Conservation (phyloP, 1,140 invertebrate genomes). For the Ylistrum balloti region DNA sequence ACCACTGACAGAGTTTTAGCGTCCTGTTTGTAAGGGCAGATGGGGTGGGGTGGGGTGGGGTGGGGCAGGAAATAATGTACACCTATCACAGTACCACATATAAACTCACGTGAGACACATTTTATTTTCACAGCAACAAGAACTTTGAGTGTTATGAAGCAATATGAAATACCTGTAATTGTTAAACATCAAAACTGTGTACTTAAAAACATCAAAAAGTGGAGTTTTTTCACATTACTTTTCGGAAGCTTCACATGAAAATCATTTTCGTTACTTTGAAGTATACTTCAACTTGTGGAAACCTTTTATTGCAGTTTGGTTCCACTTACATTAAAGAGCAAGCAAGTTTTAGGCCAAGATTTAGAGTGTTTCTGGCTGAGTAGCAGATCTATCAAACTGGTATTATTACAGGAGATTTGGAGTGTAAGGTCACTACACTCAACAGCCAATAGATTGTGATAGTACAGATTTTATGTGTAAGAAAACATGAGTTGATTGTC, state of each 20-base stretch:
- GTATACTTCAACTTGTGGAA: neutral
- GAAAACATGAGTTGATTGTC: too few species aligned
- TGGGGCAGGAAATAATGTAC: too few species aligned
- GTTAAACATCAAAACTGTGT: neutral
- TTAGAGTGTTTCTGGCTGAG: slow-evolving; percentile 1
- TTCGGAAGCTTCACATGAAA: neutral
- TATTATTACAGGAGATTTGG: neutral
- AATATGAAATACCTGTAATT: neutral
- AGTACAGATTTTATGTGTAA: too few species aligned
- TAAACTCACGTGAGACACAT: neutral
- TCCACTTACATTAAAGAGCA: neutral
- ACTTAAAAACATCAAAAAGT: neutral
- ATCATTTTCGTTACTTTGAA: slow-evolving; percentile 1
- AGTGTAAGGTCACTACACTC: neutral
- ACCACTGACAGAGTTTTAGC: too few species aligned
- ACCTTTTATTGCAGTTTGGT: neutral
- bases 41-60: too few species aligned
- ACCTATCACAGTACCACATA: neutral
- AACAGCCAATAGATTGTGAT: neutral
- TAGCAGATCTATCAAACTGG: neutral
- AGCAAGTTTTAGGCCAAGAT: neutral
- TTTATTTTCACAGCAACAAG: neutral
- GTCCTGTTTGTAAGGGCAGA: too few species aligned
- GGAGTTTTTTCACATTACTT: neutral
- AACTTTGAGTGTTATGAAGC: neutral